Base-by-base conservation (phyloP, 1,140 invertebrate genomes). In the Rhopalosiphum maidis region DNA sequence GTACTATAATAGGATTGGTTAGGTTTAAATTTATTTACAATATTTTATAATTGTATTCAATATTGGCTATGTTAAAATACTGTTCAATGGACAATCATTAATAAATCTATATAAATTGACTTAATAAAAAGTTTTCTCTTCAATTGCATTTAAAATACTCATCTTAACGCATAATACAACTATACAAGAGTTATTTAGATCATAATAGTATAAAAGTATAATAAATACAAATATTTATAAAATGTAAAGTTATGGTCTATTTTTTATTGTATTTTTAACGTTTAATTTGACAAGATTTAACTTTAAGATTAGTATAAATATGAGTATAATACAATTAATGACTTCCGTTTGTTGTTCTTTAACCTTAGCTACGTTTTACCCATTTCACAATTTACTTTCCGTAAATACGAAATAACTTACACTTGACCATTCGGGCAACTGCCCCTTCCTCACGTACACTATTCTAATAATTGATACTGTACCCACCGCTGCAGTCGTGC, bases 391-490 rank as follows among this genome's bases (percentile, higher is more conserved):
- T n/a, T 35, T 77, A 77, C 15, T n/a, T 77, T 15, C 5, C 9
- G 15, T n/a, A 77, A 77, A 77, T 77, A 77, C 60, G 30, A 35
- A 77, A 77, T 68, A n/a, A 15, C 30, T n/a, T 51, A 15, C n/a
- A 77, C n/a, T n/a, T 0, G 4, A 0, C 0, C 54, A 51, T 18
- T 51, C 48, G 15, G 48, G 18, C 2, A 51, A 51, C 48, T 4
- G 1, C 0, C 1, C 11, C 11, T 1, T 5, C 4, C n/a, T 1
- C 5, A 35, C 15, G 30, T n/a, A 18, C 60, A 77, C 1, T 5
- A n/a, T 77, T 77, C 8, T 15, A 68, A n/a, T 68, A 68, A 68
- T 68, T 68, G 30, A 68, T n/a, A 68, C 30, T 11, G 5, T n/a
- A n/a, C n/a, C 15, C 5, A 35, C 15, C 15, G 30, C 30, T 77